Percentiles rank a stretch among this genome's conserved stretches.
Evolutionary conservation across 2,113 vertebrate genomes (phyloP).

Genomic region (Corvus hawaiiensis): DNA sequence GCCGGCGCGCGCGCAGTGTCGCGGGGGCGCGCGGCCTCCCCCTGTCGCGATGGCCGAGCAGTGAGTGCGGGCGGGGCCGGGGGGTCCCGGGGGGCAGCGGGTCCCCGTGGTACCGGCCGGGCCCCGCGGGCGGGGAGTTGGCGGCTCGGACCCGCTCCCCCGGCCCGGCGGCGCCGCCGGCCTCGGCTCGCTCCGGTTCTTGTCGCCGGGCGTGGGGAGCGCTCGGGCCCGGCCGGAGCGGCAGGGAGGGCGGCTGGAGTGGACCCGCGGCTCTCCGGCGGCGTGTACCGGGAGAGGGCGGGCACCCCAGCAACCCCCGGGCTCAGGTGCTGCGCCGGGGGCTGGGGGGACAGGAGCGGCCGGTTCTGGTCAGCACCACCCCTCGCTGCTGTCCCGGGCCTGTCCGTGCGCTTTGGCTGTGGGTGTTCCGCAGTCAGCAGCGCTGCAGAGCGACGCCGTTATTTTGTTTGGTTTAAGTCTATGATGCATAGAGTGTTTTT

Average conservation of each 20-base stretch:
- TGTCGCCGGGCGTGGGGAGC: neutral
- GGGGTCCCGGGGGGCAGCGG: neutral
- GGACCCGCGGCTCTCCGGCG: neutral
- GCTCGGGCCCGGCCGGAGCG: neutral
- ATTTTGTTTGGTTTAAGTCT: neutral
- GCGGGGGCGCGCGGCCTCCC: neutral
- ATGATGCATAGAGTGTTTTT: neutral
- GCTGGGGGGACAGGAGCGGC: neutral
- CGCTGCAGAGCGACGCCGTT: rapidly evolving
- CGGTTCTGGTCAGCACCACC: neutral
- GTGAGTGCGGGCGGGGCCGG: too few species aligned
- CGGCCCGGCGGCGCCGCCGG: neutral
- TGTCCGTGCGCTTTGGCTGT: neutral
- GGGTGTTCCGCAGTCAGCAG: neutral
- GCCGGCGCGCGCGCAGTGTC: neutral
- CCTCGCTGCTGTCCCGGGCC: neutral
- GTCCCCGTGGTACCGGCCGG: neutral
- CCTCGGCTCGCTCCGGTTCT: neutral
- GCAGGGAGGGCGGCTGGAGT: neutral
- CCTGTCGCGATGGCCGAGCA: too few species aligned
- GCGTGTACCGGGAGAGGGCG: neutral
- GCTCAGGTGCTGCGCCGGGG: neutral
- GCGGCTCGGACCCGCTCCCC: too few species aligned
- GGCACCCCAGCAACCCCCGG: neutral
- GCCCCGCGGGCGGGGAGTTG: neutral